These are phyloP conservation scores for Scleropages formosus DNA, from an alignment of 2,797 vertebrate genomes.

Conservation along the genomic window DNA sequence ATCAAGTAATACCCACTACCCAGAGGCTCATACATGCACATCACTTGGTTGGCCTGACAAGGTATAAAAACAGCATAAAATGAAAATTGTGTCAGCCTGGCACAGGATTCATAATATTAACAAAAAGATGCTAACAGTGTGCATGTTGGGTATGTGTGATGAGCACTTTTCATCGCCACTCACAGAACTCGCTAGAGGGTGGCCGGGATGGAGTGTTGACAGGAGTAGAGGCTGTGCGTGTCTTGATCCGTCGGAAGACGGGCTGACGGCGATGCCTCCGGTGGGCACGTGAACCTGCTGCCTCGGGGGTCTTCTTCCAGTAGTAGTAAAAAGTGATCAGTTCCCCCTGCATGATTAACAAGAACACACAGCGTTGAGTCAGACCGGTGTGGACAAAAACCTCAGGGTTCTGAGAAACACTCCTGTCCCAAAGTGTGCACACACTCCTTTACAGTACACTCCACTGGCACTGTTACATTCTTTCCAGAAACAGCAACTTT, in stretches of 20 bases:
- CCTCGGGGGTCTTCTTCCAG: slow-evolving; percentile 99
- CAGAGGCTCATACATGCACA: background rate
- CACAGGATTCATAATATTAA: no score
- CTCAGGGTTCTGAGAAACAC: no score
- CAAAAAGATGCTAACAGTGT: no score
- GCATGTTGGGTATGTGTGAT: no score
- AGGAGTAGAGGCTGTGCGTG: slow-evolving; percentile 92
- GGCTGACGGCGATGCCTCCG: slow-evolving; percentile 95
- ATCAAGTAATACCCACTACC: background rate
- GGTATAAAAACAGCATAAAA: background rate
- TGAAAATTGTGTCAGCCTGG: no score
- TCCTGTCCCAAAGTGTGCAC: no score
- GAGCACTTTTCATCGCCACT: no score
- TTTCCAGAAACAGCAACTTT: background rate
- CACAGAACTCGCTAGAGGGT: slow-evolving; percentile 98
- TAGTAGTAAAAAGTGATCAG: slow-evolving; percentile 99
- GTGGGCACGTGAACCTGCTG: slow-evolving; percentile 93
- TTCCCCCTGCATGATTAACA: slow-evolving; percentile 77
- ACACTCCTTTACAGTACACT: no score
- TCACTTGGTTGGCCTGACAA: background rate
- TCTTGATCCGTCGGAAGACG: slow-evolving; percentile 97
- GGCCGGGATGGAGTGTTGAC: slow-evolving; percentile 95
- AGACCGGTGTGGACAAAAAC: no score
- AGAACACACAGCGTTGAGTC: no score
- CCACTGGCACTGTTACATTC: no score